phyloP scores from a whole-genome alignment of 64 coral and sea anemone genomes.

The Pachyseris speciosa region DNA sequence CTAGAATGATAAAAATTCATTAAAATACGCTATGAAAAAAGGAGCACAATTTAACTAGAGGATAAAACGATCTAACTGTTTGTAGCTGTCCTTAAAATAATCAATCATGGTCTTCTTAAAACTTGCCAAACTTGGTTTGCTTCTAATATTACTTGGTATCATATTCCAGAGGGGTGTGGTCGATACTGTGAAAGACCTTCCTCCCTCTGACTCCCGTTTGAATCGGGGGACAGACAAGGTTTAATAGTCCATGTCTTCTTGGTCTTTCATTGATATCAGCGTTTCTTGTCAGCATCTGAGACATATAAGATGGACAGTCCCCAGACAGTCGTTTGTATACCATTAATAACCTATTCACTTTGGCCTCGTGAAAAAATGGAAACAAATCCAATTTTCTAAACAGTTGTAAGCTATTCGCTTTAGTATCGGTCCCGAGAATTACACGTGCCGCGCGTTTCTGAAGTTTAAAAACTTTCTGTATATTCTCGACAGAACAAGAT shows the following conservation, averaged over 20 bases:
- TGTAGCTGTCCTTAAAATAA: background rate
- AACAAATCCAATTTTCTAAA: conserved; percentile 67
- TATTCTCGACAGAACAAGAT: conserved; percentile 10
- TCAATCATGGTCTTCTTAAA: background rate
- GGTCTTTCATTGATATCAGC: conserved; percentile 8
- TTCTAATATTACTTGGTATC: background rate
- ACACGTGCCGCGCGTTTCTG: conserved; percentile 65
- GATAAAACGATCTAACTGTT: background rate
- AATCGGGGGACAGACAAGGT: conserved; percentile 56
- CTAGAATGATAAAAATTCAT: no score
- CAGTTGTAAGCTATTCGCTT: conserved; percentile 21
- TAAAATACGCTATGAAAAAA: background rate
- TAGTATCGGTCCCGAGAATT: conserved; percentile 45
- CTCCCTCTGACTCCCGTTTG: conserved; percentile 48
- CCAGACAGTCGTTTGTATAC: conserved; percentile 66
- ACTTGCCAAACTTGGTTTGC: background rate
- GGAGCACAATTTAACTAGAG: background rate
- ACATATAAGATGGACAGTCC: conserved; percentile 27
- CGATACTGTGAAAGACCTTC: conserved; percentile 32
- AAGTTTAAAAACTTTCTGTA: conserved; percentile 8
- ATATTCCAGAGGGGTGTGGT: conserved; percentile 40
- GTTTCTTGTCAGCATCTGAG: conserved; percentile 2
- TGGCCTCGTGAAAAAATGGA: conserved; percentile 52
- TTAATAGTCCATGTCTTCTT: conserved; percentile 33
- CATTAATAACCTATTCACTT: conserved; percentile 53